phyloP scores from a whole-genome alignment of 2,888 invertebrate species.

The Synanthedon andrenaeformis region DNA sequence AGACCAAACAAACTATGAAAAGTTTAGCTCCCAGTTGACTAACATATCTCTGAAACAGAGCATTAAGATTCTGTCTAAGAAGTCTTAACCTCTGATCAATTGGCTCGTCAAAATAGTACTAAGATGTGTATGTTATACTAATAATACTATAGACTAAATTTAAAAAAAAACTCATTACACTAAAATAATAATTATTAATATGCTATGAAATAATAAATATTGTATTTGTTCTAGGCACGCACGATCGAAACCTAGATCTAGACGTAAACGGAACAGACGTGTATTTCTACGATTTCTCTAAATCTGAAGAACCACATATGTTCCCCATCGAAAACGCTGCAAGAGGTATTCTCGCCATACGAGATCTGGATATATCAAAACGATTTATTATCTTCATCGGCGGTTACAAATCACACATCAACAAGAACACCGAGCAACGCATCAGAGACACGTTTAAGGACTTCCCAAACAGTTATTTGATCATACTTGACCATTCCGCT shows the following conservation, averaged over 20 bases:
- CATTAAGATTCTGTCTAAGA: no score
- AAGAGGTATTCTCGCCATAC: slow-evolving; percentile 30
- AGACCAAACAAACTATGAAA: no score
- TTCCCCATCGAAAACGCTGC: slow-evolving; percentile 40
- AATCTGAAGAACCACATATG: slow-evolving; percentile 18
- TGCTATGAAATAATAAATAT: neutral
- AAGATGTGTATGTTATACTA: no score
- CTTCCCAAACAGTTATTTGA: slow-evolving; percentile 46
- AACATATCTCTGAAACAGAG: no score
- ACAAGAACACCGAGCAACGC: slow-evolving; percentile 40
- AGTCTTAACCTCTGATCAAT: no score
- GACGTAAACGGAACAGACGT: slow-evolving; percentile 44
- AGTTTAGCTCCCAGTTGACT: no score
- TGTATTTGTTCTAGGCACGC: slow-evolving; percentile 29
- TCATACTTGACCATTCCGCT: slow-evolving; percentile 53
- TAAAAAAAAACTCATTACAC: neutral
- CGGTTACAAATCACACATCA: slow-evolving; percentile 50
- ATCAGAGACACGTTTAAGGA: slow-evolving; percentile 41
- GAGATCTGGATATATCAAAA: slow-evolving; percentile 31
- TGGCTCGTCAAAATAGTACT: no score
- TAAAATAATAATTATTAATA: neutral
- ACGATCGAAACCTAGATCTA: slow-evolving; percentile 30
- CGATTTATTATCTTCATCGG: slow-evolving; percentile 47
- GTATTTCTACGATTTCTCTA: slow-evolving; percentile 45
- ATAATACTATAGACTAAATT: no score